Percentiles rank a stretch among this genome's conserved stretches.
These are phyloP conservation scores for Chiroxiphia lanceolata DNA, from an alignment of 2,797 vertebrate genomes.

Conservation along the genomic window DNA sequence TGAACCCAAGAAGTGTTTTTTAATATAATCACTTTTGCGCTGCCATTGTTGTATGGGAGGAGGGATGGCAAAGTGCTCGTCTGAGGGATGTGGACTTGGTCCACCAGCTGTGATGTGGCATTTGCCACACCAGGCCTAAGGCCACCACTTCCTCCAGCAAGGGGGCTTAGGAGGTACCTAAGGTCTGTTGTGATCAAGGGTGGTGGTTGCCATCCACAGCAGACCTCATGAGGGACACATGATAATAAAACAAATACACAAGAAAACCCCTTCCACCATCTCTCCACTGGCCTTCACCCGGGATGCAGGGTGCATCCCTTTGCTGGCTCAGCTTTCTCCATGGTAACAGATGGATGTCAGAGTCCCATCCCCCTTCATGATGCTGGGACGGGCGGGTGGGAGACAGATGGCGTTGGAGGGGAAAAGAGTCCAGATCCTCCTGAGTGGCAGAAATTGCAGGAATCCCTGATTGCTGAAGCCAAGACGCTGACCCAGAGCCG, in stretches of 20 bases:
- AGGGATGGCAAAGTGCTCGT: accelerated
- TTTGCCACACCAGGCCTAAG: not conserved
- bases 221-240: not conserved
- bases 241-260: not conserved
- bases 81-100: not conserved
- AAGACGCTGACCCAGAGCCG: slow-evolving; percentile 19
- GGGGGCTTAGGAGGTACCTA: not conserved
- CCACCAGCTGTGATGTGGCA: not conserved
- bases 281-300: not conserved
- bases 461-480: slow-evolving; percentile 26
- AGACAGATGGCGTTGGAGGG: slow-evolving; percentile 24
- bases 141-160: not conserved
- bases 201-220: not conserved
- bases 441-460: slow-evolving; percentile 34
- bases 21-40: not conserved
- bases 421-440: slow-evolving; percentile 8
- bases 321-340: not conserved
- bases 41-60: accelerated
- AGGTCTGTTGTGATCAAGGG: accelerated
- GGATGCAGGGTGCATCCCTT: not conserved
- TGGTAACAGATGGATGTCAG: slow-evolving; percentile 16
- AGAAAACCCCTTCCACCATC: not conserved
- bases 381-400: not conserved
- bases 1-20: not conserved
- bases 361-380: not conserved